Conservation (phyloP, 2,888 invertebrate species). For the Hermaeophaga mercurialis region DNA sequence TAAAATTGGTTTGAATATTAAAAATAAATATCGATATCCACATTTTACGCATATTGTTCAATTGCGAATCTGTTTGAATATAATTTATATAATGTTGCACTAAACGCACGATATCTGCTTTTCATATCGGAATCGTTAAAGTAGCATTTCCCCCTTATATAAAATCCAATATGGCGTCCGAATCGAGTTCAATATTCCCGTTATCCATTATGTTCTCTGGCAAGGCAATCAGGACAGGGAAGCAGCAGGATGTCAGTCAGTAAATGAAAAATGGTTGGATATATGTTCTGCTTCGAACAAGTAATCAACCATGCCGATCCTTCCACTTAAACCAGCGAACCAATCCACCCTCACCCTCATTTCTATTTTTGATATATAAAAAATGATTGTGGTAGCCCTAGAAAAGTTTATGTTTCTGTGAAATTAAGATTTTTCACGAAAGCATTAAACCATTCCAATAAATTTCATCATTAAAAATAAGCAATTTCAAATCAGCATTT, state of each 20-base stretch:
- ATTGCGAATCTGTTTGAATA: no score
- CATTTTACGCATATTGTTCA: no score
- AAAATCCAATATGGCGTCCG: constrained; percentile 12
- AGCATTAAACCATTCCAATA: no score
- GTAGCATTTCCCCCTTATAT: background rate
- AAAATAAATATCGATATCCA: no score
- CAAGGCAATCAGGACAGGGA: constrained; percentile 20
- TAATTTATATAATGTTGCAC: no score
- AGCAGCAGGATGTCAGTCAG: constrained; percentile 20
- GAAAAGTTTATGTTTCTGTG: no score
- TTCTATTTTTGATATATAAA: constrained; percentile 28
- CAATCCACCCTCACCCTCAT: constrained; percentile 18
- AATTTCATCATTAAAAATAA: no score
- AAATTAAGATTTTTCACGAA: no score
- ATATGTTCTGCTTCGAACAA: constrained; percentile 5
- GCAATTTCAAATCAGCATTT: no score
- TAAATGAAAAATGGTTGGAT: constrained; percentile 26
- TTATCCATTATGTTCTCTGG: constrained; percentile 24
- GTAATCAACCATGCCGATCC: constrained; percentile 11
- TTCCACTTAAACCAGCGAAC: constrained; percentile 25
- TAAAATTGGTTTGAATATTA: no score
- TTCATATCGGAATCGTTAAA: no score
- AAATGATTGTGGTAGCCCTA: constrained; percentile 1
- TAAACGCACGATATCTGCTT: no score
- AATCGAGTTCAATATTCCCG: constrained; percentile 2